Evolutionary conservation across 53 echinoderm and acorn worm genomes (phyloP), one percentile per base, ranked within the genome.

Genomic region (Zoroaster sp.): DNA sequence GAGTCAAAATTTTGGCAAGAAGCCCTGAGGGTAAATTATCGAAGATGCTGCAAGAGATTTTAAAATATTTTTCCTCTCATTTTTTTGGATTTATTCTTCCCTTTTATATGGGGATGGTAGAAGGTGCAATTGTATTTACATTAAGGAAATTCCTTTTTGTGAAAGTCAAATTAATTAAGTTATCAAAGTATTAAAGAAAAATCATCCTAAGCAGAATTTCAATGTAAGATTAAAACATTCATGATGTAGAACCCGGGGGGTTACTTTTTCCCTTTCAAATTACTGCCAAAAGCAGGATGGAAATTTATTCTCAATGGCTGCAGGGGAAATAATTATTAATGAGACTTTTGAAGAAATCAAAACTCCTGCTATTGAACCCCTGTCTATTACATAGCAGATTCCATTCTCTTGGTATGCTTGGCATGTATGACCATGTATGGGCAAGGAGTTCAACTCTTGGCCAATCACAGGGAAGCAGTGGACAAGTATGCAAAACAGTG

Each of bases 381-480:
- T 70, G 11, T 31, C 35, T 46, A 8, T 35, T 1, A 39, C 85
- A 70, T 85, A 37, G 85, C 47, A 85, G 85, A 85, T 76, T 45
- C 76, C 88, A 42, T 63, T 17, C 32, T 36, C 45, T 71, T 89
- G 93, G 89, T 78, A 93, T 93, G 89, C 40, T n/a, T 75, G 89
- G 93, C 83, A 93, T 93, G 85, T 86, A 93, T 77, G 83, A 0
- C 89, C 93, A 77, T 63, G 89, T 83, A 93, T 76, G 93, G 93
- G 40, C 78, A 89, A 83, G 77, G 78, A 83, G 77, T 78, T 88
- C 83, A 78, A 78, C 89, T 77, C 86, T 89, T 78, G 49, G 43
- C 93, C 89, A 93, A 93, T 93, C 89, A 79, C 69, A 40, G 59
- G 65, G 2, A 41, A 74, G 72, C 54, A 69, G 25, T n/a, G 6